Base-by-base conservation (phyloP, 1,140 invertebrate species). In the Drosophila baimaii region DNA sequence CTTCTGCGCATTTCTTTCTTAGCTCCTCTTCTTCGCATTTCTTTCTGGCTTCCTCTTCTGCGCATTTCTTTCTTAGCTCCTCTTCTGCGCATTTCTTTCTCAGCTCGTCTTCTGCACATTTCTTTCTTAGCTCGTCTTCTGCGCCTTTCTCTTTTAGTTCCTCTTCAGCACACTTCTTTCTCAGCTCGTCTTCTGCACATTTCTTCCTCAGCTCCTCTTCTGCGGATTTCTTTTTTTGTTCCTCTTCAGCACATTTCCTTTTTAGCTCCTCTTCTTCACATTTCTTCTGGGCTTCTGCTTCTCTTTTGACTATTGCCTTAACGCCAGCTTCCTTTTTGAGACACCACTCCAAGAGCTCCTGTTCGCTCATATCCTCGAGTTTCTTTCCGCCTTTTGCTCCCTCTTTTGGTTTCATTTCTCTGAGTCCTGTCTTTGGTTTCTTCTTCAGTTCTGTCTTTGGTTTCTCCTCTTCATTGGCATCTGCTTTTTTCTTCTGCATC, bases 111-210 rank as follows among this genome's bases (percentile, higher is more conserved):
- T 17, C 3, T 8, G 1, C 12, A 8, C 29, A 44, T n/a, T n/a
- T n/a, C n/a, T 1, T 15, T 47, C 55, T 7, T 19, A n/a, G n/a
- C n/a, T 41, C 47, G 8, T 37, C 61, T n/a, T 62, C 46, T n/a
- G n/a, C n/a, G n/a, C n/a, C 13, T 47, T 49, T 37, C 51, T 62
- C 23, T 51, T 51, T 29, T n/a, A n/a, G n/a, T n/a, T n/a, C n/a
- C n/a, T n/a, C n/a, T n/a, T n/a, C n/a, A n/a, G n/a, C n/a, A n/a
- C n/a, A n/a, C n/a, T n/a, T n/a, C n/a, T n/a, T n/a, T n/a, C n/a
- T n/a, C n/a, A n/a, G n/a, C n/a, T n/a, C n/a, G n/a, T n/a, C n/a
- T n/a, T n/a, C n/a, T n/a, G n/a, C n/a, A n/a, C n/a, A n/a, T n/a
- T n/a, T n/a, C n/a, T n/a, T n/a, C n/a, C n/a, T n/a, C n/a, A n/a